Base-by-base conservation (phyloP, 2,113 vertebrate genomes). In the Pseudopodoces humilis region DNA sequence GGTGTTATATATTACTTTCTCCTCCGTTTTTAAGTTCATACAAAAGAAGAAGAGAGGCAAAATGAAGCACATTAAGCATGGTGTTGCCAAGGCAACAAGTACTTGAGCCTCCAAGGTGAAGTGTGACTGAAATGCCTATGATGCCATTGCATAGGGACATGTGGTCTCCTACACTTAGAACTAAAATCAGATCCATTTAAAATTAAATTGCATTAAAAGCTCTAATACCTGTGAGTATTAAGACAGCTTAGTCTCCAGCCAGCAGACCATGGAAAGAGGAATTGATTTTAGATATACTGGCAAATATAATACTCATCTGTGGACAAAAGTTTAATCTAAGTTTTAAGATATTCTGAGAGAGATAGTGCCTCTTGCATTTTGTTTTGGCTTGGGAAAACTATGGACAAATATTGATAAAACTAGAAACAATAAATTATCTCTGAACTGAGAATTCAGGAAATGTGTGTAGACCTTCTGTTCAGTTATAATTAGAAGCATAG, bases 21-120 rank as follows among this genome's bases (percentile, higher is more conserved):
- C 17, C 6, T 67, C 25, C 59, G 52, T 89, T 89, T 92, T 88
- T 71, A 78, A 86, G 82, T 77, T 92, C 33, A 43, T 63, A 27
- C 62, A 88, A 74, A 86, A 95, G 86, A 49, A 71, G 84, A 79
- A 77, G 68, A 82, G 47, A 90, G 37, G 50, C 52, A 86, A 91
- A 94, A 94, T 62, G 82, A 69, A 89, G 49, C 69, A 74, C 43
- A 71, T 92, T 94, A 75, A 76, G 68, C 64, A 87, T 33, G n/a
- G 39, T 85, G 96, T 96, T 97, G 89, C 94, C 92, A 95, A 86
- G 96, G 95, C 83, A 95, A 96, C 92, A 83, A 90, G 47, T 68
- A 52, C 86, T 76, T 18, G 71, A 81, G 76, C 30, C 62, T 87
- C 80, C 65, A 70, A 94, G 95, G 95, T 94, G 89, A 87, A 52